Evolutionary conservation across 2,113 vertebrate genomes (phyloP).

Genomic region (Sylvilagus bachmani): DNA sequence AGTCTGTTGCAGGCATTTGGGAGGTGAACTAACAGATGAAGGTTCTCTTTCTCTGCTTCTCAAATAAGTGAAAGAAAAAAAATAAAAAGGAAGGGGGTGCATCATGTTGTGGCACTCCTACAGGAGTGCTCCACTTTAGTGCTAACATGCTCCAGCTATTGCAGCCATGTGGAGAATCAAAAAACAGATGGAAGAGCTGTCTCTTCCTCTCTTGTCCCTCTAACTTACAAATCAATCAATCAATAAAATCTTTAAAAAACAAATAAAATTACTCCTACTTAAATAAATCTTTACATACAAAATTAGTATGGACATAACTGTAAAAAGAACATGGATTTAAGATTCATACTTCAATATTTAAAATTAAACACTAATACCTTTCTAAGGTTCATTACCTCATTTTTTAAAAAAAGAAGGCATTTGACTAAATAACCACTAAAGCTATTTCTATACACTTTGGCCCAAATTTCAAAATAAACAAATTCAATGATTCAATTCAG

Average conservation of each 20-base stretch:
- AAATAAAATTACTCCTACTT: slow-evolving; percentile 57
- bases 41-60: too few species aligned
- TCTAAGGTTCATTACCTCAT: neutral
- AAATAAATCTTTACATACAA: slow-evolving; percentile 63
- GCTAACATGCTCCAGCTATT: too few species aligned
- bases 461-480: slow-evolving; percentile 60
- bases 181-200: too few species aligned
- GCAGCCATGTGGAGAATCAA: too few species aligned
- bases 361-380: slow-evolving; percentile 55
- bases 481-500: slow-evolving; percentile 52
- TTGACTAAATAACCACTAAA: slow-evolving; percentile 37
- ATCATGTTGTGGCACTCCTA: too few species aligned
- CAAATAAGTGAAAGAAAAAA: too few species aligned
- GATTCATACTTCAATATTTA: slow-evolving; percentile 62
- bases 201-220: too few species aligned
- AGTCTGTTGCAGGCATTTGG: too few species aligned
- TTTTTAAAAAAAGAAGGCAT: neutral
- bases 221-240: too few species aligned
- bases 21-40: too few species aligned
- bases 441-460: slow-evolving; percentile 45
- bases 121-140: too few species aligned
- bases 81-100: too few species aligned
- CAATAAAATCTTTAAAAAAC: neutral
- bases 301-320: slow-evolving; percentile 52
- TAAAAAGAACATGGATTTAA: slow-evolving; percentile 50